A percentile compares a stretch with the other conserved stretches of the same genome.
Conservation (phyloP, 1,140 invertebrate species). For the Brachionus angularis region DNA sequence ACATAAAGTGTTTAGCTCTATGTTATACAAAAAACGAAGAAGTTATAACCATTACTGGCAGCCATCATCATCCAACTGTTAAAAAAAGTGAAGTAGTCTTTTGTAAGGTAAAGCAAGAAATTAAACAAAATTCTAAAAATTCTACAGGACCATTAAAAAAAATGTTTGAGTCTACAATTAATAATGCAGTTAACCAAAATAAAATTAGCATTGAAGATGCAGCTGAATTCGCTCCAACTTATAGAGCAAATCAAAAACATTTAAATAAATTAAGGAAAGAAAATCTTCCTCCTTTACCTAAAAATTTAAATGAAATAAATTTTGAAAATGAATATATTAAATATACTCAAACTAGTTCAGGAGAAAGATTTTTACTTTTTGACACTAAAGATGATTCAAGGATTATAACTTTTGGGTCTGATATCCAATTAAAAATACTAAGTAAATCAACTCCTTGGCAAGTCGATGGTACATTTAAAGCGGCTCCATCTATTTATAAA, state of each 20-base stretch:
- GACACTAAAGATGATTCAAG: not conserved
- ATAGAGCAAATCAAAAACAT: too few relatives aligned
- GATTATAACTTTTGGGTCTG: constrained; percentile 1
- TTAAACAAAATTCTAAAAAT: constrained; percentile 16
- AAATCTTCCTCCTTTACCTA: not conserved
- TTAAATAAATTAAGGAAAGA: too few relatives aligned
- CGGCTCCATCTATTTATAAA: not conserved
- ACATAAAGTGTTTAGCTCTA: not conserved
- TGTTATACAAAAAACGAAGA: constrained; percentile 5
- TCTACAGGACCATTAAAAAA: not conserved
- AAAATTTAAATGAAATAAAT: too few relatives aligned
- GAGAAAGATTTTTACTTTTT: not conserved
- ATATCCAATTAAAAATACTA: not conserved
- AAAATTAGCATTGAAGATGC: not conserved
- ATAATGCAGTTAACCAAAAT: not conserved
- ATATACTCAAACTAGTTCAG: too few relatives aligned
- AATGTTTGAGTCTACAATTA: not conserved
- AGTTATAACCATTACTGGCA: not conserved
- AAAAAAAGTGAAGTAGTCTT: not conserved
- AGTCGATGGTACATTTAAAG: constrained; percentile 5
- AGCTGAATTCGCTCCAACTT: not conserved
- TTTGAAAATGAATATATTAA: too few relatives aligned
- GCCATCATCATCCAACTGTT: not conserved
- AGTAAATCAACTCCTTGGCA: not conserved
- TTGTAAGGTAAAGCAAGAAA: not conserved